Evolutionary conservation across 2,888 invertebrate genomes (phyloP).

Genomic region (Callyntrura guangdongensis): DNA sequence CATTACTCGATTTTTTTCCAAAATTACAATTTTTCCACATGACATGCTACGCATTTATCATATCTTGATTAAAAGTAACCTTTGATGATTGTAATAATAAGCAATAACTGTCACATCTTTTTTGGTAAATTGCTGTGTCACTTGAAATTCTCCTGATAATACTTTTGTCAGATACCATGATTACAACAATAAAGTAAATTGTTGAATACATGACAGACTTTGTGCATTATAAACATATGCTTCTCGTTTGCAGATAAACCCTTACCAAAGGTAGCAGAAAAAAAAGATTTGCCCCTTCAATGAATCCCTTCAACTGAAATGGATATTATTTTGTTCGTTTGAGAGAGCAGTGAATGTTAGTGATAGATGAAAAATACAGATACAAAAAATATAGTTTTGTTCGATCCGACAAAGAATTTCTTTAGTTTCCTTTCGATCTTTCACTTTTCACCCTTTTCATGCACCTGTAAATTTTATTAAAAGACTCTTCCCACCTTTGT

Average conservation of each 20-base stretch:
- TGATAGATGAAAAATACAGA: not conserved
- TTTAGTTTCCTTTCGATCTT: not conserved
- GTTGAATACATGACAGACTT: too few relatives aligned
- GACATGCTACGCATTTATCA: not conserved
- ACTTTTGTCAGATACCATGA: not conserved
- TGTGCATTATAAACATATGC: too few relatives aligned
- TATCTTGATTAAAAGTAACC: not conserved
- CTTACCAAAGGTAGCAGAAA: not conserved
- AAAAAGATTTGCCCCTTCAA: constrained; percentile 29
- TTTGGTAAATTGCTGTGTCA: constrained; percentile 6
- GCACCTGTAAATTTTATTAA: constrained; percentile 35
- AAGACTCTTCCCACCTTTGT: not conserved
- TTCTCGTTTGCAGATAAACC: not conserved
- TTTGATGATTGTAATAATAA: not conserved
- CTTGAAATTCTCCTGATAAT: not conserved
- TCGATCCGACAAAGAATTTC: not conserved
- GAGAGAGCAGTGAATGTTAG: constrained; percentile 23
- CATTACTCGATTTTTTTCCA: not conserved
- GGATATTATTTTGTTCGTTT: not conserved
- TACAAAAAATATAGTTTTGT: not conserved
- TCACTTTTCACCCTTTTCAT: constrained; percentile 60
- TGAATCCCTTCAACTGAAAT: constrained; percentile 7
- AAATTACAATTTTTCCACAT: constrained; percentile 1
- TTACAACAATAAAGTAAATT: not conserved
- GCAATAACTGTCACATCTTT: constrained; percentile 2